Conservation (phyloP, 2,797 vertebrate genomes). For the Takifugu ocellatus region DNA sequence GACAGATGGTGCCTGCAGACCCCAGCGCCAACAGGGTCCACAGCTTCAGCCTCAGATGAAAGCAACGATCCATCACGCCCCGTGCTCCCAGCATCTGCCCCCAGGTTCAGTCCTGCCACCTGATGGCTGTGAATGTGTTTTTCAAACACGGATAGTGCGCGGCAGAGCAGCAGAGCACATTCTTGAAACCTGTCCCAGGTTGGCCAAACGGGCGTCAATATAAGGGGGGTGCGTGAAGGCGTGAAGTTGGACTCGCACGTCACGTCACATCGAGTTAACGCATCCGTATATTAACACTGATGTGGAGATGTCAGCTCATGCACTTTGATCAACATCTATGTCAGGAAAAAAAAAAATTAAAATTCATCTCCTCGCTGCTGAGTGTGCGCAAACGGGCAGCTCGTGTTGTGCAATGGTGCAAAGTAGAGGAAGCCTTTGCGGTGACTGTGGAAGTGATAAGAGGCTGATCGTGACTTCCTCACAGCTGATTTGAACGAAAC, state of each 20-base stretch:
- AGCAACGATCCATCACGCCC: slow-evolving; percentile 18
- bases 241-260: neutral
- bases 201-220: slow-evolving; percentile 26
- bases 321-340: neutral
- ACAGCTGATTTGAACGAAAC: too few species aligned
- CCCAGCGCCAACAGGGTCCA: slow-evolving; percentile 28
- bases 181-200: slow-evolving; percentile 12
- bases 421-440: neutral
- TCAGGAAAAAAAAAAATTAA: slow-evolving; percentile 4
- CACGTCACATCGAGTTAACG: neutral
- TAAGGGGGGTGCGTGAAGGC: slow-evolving; percentile 10
- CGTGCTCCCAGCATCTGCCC: neutral
- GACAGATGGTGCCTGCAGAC: neutral
- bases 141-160: too few species aligned
- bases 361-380: slow-evolving; percentile 8
- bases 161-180: too few species aligned
- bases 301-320: too few species aligned
- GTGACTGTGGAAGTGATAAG: too few species aligned
- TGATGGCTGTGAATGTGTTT: too few species aligned
- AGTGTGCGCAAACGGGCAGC: slow-evolving; percentile 21
- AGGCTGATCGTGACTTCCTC: too few species aligned
- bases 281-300: neutral
- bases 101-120: neutral
- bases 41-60: slow-evolving; percentile 3
- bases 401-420: slow-evolving; percentile 1